Evolutionary conservation across 2,888 invertebrate genomes (phyloP).

Genomic region (Nemotelus pantherinus): DNA sequence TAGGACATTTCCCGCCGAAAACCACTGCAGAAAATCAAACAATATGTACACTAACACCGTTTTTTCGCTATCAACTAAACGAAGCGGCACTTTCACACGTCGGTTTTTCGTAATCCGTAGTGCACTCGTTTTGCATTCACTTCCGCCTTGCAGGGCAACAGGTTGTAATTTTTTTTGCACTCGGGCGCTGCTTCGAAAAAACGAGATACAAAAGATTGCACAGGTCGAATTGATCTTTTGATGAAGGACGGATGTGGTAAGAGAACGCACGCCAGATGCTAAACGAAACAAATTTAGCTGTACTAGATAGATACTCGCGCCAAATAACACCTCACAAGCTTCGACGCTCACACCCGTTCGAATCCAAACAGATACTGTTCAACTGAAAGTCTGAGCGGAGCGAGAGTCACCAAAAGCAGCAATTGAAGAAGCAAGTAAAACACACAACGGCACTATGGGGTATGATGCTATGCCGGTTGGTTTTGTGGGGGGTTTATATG

Average conservation of each 20-base stretch:
- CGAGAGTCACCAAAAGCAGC: too few relatives aligned
- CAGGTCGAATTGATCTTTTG: not conserved
- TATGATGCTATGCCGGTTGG: too few relatives aligned
- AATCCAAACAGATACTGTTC: not conserved
- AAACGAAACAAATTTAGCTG: not conserved
- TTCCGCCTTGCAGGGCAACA: constrained; percentile 18
- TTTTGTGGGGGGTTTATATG: too few relatives aligned
- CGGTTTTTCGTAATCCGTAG: not conserved
- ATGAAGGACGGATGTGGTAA: not conserved
- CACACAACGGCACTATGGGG: too few relatives aligned
- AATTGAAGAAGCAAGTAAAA: too few relatives aligned
- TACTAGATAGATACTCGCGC: not conserved
- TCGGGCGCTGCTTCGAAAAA: not conserved
- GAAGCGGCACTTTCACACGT: constrained; percentile 33
- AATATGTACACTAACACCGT: not conserved
- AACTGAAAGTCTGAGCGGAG: too few relatives aligned
- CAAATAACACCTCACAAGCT: not conserved
- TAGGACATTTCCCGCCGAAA: constrained; percentile 23
- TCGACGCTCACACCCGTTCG: not conserved
- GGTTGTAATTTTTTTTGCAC: constrained; percentile 1
- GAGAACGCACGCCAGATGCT: not conserved
- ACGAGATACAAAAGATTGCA: too few relatives aligned
- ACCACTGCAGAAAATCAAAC: not conserved
- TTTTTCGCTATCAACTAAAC: constrained; percentile 1
- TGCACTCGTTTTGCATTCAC: constrained; percentile 5